Percentiles rank a stretch among this genome's conserved stretches.
These are phyloP conservation scores for Echinarachnius parma DNA, from an alignment of 53 echinoderm and acorn worm genomes.

Conservation along the genomic window DNA sequence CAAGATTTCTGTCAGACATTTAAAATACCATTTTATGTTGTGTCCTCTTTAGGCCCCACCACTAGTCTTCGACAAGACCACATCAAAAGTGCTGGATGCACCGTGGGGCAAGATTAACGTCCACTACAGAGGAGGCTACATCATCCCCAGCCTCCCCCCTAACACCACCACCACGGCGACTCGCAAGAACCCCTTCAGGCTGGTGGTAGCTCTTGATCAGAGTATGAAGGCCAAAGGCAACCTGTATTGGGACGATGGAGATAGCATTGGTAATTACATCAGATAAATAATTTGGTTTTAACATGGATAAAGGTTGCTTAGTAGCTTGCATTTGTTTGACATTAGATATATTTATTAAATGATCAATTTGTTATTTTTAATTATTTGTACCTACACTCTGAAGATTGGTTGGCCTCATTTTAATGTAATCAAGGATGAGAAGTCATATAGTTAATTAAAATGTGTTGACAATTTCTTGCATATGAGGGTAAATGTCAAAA, in stretches of 20 bases:
- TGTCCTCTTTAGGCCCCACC: slow-evolving; percentile 7
- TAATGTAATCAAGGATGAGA: too few species aligned
- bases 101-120: slow-evolving; percentile 73
- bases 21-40: not conserved
- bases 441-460: too few species aligned
- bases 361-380: too few species aligned
- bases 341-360: too few species aligned
- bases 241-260: slow-evolving; percentile 96
- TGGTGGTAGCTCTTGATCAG: slow-evolving; percentile 45
- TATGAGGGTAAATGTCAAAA: too few species aligned
- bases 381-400: too few species aligned
- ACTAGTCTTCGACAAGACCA: slow-evolving; percentile 25
- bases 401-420: too few species aligned
- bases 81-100: slow-evolving; percentile 57
- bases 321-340: too few species aligned
- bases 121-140: slow-evolving; percentile 72
- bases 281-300: too few species aligned
- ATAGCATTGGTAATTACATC: slow-evolving; percentile 76
- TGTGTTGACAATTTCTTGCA: too few species aligned
- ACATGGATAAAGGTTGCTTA: too few species aligned
- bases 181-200: slow-evolving; percentile 54
- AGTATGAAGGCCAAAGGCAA: slow-evolving; percentile 61
- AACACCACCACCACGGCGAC: slow-evolving; percentile 60
- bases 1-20: too few species aligned
- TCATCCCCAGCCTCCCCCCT: slow-evolving; percentile 66